Percentiles rank a stretch among this genome's conserved stretches.
Conservation (phyloP, 2,888 invertebrate species). For the Drosophila paranaensis region DNA sequence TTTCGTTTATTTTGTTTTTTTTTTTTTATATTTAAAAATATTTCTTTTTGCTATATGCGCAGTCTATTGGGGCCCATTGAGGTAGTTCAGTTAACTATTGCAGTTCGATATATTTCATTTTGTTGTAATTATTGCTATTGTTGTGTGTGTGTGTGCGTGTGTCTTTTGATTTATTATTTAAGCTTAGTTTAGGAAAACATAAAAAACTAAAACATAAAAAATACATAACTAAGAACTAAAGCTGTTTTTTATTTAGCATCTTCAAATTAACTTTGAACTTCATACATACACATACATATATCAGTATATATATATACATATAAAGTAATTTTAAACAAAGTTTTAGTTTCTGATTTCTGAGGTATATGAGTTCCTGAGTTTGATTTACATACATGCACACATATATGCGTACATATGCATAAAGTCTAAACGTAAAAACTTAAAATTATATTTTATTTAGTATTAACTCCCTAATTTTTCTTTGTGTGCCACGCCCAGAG, state of each 20-base stretch:
- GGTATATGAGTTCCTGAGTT: conserved; percentile 85
- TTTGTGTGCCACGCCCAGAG: conserved; percentile 38
- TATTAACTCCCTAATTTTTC: conserved; percentile 21
- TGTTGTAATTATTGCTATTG: conserved; percentile 47
- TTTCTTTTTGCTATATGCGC: conserved; percentile 37
- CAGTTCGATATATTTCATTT: conserved; percentile 80
- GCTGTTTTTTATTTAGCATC: conserved; percentile 67
- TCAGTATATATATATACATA: background rate
- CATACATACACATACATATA: background rate
- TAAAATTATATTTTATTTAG: conserved; percentile 30
- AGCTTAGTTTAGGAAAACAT: conserved; percentile 33
- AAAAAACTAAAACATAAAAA: conserved; percentile 60
- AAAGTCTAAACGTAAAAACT: conserved; percentile 53
- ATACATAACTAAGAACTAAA: conserved; percentile 62
- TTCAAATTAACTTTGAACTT: conserved; percentile 51
- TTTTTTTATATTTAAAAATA: conserved; percentile 19
- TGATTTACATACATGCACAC: conserved; percentile 61
- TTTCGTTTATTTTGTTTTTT: conserved; percentile 12
- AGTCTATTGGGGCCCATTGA: conserved; percentile 83
- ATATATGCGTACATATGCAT: conserved; percentile 13
- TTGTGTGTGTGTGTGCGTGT: conserved; percentile 30
- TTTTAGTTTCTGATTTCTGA: conserved; percentile 79
- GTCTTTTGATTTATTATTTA: conserved; percentile 36
- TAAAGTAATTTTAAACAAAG: conserved; percentile 52
- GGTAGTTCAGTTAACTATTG: conserved; percentile 85